Evolutionary conservation across 2,113 vertebrate genomes (phyloP).

Genomic region (Bufo bufo): DNA sequence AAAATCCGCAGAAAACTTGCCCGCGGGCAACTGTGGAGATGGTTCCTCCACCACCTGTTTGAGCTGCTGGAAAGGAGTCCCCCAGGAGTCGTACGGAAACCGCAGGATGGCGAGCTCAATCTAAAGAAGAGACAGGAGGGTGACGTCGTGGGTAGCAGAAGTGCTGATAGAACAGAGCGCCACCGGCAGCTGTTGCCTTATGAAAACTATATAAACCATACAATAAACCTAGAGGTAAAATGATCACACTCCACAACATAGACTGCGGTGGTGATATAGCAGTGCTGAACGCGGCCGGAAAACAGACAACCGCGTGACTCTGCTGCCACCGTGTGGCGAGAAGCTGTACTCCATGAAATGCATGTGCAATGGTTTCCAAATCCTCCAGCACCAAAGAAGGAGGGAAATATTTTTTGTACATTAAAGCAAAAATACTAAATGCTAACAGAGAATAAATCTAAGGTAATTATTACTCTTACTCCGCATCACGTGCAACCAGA

Average conservation of each 20-base stretch:
- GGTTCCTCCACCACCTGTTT: conserved; percentile 97
- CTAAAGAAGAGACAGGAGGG: conserved; percentile 63
- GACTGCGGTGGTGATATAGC: neutral
- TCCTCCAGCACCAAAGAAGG: neutral
- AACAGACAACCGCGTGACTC: neutral
- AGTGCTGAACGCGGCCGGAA: neutral
- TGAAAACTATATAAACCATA: neutral
- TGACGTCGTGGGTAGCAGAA: neutral
- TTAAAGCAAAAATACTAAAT: neutral
- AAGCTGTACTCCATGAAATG: neutral
- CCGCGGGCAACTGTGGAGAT: conserved; percentile 85
- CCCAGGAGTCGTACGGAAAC: conserved; percentile 94
- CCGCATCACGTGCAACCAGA: no score
- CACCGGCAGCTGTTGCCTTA: no score
- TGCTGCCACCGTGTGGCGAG: conserved; percentile 9
- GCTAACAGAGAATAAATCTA: neutral
- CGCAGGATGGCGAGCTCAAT: conserved; percentile 93
- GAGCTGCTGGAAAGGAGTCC: conserved; percentile 95
- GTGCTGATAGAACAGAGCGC: no score
- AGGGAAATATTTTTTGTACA: no score
- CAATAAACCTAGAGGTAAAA: neutral
- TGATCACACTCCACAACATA: neutral
- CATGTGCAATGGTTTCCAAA: neutral
- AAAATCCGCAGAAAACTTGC: conserved; percentile 88
- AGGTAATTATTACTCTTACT: no score